A percentile compares a stretch with the other conserved stretches of the same genome.
phyloP scores from a whole-genome alignment of 2,113 vertebrate genomes.

The Xiphophorus maculatus region DNA sequence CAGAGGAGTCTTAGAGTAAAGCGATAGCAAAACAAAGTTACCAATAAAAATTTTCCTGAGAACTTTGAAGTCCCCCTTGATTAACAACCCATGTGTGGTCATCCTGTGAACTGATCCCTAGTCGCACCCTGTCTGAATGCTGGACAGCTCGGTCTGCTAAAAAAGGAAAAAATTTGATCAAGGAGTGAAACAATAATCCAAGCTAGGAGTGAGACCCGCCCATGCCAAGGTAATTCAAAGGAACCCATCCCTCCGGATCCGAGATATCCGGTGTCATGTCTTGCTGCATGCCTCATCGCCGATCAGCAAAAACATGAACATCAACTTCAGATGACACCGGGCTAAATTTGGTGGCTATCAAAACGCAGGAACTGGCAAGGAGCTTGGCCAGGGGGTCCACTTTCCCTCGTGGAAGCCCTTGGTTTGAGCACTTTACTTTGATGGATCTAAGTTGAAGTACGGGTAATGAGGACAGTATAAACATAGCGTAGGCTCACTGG shows the following conservation, averaged over 20 bases:
- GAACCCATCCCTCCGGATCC: slow-evolving; percentile 70
- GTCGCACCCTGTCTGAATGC: slow-evolving; percentile 25
- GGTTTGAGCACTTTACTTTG: slow-evolving; percentile 38
- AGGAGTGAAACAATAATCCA: slow-evolving; percentile 71
- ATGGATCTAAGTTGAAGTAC: slow-evolving; percentile 14
- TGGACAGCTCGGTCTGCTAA: slow-evolving; percentile 61
- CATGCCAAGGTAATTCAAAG: slow-evolving; percentile 67
- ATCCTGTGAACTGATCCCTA: slow-evolving; percentile 52
- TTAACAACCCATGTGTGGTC: slow-evolving; percentile 57
- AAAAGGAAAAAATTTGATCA: slow-evolving; percentile 76
- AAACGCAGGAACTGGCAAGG: slow-evolving; percentile 68
- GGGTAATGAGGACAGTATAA: slow-evolving; percentile 37
- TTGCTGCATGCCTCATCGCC: slow-evolving; percentile 57
- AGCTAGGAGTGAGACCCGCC: slow-evolving; percentile 40
- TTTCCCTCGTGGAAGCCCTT: slow-evolving; percentile 69
- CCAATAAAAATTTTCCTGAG: slow-evolving; percentile 29
- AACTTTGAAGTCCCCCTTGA: slow-evolving; percentile 58
- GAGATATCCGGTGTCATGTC: slow-evolving; percentile 68
- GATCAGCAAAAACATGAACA: slow-evolving; percentile 77
- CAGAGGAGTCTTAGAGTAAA: slow-evolving; percentile 15
- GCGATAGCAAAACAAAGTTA: slow-evolving; percentile 25
- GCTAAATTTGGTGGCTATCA: slow-evolving; percentile 80
- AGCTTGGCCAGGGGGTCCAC: slow-evolving; percentile 50
- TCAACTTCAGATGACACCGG: slow-evolving; percentile 76
- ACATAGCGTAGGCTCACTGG: slow-evolving; percentile 34